These are phyloP conservation scores for Gadopsis marmoratus DNA, from an alignment of 2,797 vertebrate species.

Conservation along the genomic window DNA sequence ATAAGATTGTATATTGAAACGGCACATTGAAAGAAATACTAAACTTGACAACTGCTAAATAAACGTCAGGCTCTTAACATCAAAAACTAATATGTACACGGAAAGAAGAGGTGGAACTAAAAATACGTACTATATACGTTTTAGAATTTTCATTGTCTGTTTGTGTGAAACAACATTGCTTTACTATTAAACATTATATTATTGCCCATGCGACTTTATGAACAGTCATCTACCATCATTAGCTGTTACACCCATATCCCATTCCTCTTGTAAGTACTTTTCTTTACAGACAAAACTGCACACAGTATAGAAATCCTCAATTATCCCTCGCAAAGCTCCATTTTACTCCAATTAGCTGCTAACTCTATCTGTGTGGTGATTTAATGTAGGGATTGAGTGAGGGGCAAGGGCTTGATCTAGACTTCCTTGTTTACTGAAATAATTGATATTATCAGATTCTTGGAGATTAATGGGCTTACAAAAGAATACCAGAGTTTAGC, in stretches of 20 bases:
- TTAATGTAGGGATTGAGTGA: constrained; percentile 71
- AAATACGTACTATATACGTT: neutral
- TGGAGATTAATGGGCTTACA: constrained; percentile 77
- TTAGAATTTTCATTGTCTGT: neutral
- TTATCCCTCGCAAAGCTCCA: constrained; percentile 72
- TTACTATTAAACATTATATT: neutral
- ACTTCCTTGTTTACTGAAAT: constrained; percentile 77
- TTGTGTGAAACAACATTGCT: neutral
- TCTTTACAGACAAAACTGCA: constrained; percentile 37
- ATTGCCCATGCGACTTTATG: neutral
- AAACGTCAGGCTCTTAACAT: neutral
- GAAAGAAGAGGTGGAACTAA: neutral
- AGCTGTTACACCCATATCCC: neutral
- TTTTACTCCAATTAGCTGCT: constrained; percentile 78
- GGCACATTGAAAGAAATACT: neutral
- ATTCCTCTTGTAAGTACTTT: constrained; percentile 29
- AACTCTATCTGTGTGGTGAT: constrained; percentile 66
- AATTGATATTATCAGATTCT: constrained; percentile 82
- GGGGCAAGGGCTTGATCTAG: constrained; percentile 67
- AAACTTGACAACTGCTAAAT: neutral
- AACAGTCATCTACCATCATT: constrained; percentile 12
- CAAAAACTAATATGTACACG: neutral
- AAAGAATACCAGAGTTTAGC: constrained; percentile 61
- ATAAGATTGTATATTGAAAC: constrained; percentile 1
- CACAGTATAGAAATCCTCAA: constrained; percentile 61